Evolutionary conservation across 2,888 invertebrate genomes (phyloP).

Genomic region (Sesamia inferens): DNA sequence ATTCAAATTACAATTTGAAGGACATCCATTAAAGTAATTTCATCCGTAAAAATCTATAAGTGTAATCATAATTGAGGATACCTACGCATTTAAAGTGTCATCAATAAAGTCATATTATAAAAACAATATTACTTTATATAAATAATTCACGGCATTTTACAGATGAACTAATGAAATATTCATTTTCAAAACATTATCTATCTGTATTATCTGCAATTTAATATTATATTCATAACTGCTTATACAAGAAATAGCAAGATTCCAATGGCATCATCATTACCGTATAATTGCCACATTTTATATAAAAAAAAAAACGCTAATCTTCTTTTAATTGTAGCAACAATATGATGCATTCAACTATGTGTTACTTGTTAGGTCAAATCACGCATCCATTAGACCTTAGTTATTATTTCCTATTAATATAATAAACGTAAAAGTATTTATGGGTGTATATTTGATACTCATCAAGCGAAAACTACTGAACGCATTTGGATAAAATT

Average conservation of each 20-base stretch:
- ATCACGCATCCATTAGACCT: background rate
- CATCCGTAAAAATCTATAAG: background rate
- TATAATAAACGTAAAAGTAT: no score
- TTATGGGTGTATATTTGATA: no score
- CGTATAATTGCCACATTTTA: slow-evolving; percentile 41
- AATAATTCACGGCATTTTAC: slow-evolving; percentile 14
- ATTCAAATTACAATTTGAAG: slow-evolving; percentile 39
- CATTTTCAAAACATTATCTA: slow-evolving; percentile 38
- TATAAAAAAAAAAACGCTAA: slow-evolving; percentile 25
- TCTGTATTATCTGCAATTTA: slow-evolving; percentile 36
- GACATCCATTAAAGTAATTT: slow-evolving; percentile 32
- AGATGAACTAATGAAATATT: slow-evolving; percentile 47
- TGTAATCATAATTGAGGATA: slow-evolving; percentile 26
- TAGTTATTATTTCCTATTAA: background rate
- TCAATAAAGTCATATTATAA: slow-evolving; percentile 20
- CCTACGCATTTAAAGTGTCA: slow-evolving; percentile 31
- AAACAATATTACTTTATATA: background rate
- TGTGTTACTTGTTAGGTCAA: slow-evolving; percentile 9
- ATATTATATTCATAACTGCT: slow-evolving; percentile 52
- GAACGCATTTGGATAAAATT: no score
- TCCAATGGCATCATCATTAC: slow-evolving; percentile 51
- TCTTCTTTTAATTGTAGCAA: slow-evolving; percentile 32
- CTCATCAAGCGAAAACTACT: no score
- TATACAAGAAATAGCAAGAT: slow-evolving; percentile 55
- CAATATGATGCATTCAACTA: background rate